Evolutionary conservation across 2,113 vertebrate species (phyloP).

Genomic region (Lamprotornis superbus): DNA sequence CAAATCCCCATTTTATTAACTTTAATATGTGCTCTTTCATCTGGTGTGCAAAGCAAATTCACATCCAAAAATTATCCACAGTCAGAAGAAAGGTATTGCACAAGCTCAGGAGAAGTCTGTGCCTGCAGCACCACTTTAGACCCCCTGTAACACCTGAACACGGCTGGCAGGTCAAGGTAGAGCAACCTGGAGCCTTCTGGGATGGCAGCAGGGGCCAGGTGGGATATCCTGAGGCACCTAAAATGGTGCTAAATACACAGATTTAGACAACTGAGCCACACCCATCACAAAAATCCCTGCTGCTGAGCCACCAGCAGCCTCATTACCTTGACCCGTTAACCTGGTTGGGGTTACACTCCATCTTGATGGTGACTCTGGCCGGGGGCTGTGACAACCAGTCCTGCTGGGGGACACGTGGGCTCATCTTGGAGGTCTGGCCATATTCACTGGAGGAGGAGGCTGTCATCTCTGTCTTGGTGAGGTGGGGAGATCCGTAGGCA

Average conservation of each 20-base stretch:
- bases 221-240: neutral
- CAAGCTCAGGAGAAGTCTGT: neutral
- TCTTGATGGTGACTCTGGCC: constrained; percentile 85
- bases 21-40: neutral
- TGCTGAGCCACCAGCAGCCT: neutral
- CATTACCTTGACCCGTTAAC: constrained; percentile 86
- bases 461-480: constrained; percentile 85
- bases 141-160: neutral
- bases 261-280: neutral
- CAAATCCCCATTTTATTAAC: neutral
- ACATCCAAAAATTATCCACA: neutral
- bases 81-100: neutral
- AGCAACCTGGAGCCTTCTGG: neutral
- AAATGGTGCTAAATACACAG: neutral
- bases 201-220: neutral
- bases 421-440: constrained; percentile 86
- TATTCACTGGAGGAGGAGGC: constrained; percentile 86
- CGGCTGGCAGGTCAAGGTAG: neutral
- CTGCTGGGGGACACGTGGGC: constrained; percentile 83
- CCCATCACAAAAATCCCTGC: neutral
- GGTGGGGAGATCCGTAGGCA: constrained; percentile 82
- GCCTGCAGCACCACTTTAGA: neutral
- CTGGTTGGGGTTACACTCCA: constrained; percentile 85
- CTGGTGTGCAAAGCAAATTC: neutral
- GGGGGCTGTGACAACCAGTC: constrained; percentile 85